Evolutionary conservation across 2,113 vertebrate genomes (phyloP).

Genomic region (Colossoma macropomum): DNA sequence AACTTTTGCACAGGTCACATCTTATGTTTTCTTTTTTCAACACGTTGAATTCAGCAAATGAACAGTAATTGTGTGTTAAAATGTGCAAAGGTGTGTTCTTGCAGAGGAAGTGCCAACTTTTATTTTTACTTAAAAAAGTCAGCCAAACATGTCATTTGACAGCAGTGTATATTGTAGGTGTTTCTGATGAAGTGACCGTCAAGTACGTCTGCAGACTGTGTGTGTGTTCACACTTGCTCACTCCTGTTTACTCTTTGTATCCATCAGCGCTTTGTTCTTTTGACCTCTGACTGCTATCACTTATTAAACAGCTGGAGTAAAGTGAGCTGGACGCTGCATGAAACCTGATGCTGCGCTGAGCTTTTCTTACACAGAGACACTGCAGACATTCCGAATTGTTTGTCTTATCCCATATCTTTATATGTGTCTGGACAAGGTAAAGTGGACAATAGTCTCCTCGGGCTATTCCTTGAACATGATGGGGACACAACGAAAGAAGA

Average conservation of each 20-base stretch:
- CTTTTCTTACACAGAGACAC: neutral
- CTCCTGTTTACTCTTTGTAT: neutral
- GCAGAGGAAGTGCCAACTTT: no score
- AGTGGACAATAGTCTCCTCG: neutral
- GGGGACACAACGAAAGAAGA: conserved; percentile 4
- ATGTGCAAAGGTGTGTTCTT: no score
- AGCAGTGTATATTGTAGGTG: no score
- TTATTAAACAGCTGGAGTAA: neutral
- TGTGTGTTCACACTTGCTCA: neutral
- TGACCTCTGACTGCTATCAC: neutral
- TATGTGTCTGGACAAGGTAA: neutral
- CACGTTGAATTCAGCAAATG: no score
- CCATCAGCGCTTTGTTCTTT: neutral
- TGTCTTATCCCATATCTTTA: neutral
- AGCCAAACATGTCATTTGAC: no score
- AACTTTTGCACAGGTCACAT: no score
- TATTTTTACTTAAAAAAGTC: no score
- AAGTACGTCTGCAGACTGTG: neutral
- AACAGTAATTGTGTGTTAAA: no score
- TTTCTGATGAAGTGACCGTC: no score
- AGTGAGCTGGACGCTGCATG: neutral
- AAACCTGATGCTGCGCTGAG: neutral
- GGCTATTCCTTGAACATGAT: neutral
- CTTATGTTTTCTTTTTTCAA: no score
- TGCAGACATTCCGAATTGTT: neutral